phyloP scores from a whole-genome alignment of 2,888 invertebrate species.

The Drosophila emarginata region DNA sequence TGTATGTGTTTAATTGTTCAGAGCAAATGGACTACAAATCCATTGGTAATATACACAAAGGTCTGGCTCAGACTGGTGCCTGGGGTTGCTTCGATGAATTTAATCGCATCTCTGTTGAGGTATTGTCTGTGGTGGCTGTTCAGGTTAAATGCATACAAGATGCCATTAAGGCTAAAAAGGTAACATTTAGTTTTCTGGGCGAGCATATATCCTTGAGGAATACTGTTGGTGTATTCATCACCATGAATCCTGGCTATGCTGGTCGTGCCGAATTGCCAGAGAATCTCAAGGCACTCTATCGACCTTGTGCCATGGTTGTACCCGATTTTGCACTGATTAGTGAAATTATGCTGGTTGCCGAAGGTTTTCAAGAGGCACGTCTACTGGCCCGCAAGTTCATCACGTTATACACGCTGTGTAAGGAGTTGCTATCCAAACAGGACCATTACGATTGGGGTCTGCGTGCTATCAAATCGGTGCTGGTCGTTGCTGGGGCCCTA shows the following conservation, averaged over 20 bases:
- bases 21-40: constrained; percentile 99
- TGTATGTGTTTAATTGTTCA: constrained; percentile 98
- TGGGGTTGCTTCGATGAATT: constrained; percentile 99
- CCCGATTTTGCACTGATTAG: constrained; percentile 98
- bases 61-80: constrained; percentile 86
- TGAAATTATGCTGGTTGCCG: constrained; percentile 98
- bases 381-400: constrained; percentile 96
- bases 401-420: constrained; percentile 94
- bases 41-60: constrained; percentile 97
- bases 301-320: constrained; percentile 98
- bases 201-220: constrained; percentile 89
- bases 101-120: constrained; percentile 97
- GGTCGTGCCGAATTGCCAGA: constrained; percentile 95
- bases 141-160: constrained; percentile 94
- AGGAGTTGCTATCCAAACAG: constrained; percentile 95
- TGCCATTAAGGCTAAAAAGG: constrained; percentile 92
- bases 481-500: constrained; percentile 96
- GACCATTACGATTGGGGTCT: constrained; percentile 99
- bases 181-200: constrained; percentile 92
- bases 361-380: constrained; percentile 96
- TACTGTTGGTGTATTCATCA: constrained; percentile 95
- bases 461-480: constrained; percentile 96
- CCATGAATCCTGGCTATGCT: constrained; percentile 98
- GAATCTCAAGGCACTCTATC: constrained; percentile 88
- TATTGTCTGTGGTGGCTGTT: constrained; percentile 96